These are phyloP conservation scores for Lasiommata megera DNA, from an alignment of 2,888 invertebrate species.

Conservation along the genomic window DNA sequence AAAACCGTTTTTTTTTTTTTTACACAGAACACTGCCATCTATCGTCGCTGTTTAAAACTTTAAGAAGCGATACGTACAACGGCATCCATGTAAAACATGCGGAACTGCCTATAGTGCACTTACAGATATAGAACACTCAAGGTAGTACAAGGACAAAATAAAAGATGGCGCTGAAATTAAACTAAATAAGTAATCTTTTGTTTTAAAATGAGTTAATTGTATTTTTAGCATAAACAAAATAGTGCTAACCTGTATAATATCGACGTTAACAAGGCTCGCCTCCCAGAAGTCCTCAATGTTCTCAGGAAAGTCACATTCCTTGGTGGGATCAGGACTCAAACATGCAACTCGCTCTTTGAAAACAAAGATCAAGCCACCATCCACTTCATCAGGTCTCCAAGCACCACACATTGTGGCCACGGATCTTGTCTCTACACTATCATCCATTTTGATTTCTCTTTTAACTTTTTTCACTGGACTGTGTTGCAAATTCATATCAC, in stretches of 20 bases:
- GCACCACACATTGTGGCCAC: slow-evolving; percentile 77
- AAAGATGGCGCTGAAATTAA: slow-evolving; percentile 6
- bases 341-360: slow-evolving; percentile 59
- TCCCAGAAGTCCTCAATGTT: slow-evolving; percentile 76
- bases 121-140: background rate
- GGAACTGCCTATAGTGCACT: background rate
- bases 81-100: background rate
- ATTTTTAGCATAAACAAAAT: background rate
- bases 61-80: background rate
- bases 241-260: slow-evolving; percentile 55
- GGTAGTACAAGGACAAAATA: background rate
- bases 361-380: slow-evolving; percentile 71
- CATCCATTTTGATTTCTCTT: slow-evolving; percentile 36
- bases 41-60: background rate
- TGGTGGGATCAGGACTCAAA: slow-evolving; percentile 67
- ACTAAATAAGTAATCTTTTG: background rate
- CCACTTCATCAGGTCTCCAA: slow-evolving; percentile 72
- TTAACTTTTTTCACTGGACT: slow-evolving; percentile 59
- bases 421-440: slow-evolving; percentile 49
- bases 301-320: slow-evolving; percentile 69
- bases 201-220: background rate
- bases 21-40: slow-evolving; percentile 1
- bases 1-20: too few relatives aligned
- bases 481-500: slow-evolving; percentile 44
- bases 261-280: slow-evolving; percentile 45